Conservation (phyloP, 2,797 vertebrate genomes). For the Octomys mimax region DNA sequence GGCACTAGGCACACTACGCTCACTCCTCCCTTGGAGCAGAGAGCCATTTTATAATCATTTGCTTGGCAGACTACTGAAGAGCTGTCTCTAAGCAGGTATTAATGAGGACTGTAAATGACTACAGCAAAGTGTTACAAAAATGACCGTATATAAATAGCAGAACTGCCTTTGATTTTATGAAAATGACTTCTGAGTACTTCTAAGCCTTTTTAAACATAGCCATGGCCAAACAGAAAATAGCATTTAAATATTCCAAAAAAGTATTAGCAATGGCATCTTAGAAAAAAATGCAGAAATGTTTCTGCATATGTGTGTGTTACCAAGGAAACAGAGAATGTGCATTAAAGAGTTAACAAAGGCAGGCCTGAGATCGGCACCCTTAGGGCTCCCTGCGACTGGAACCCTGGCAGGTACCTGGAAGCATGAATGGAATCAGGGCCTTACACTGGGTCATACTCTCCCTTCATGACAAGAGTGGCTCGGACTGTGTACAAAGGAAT, state of each 20-base stretch:
- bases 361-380: neutral
- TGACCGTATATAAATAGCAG: neutral
- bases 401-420: neutral
- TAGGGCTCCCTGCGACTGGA: neutral
- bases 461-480: neutral
- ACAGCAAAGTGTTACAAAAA: conserved; percentile 30
- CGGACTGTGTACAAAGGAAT: neutral
- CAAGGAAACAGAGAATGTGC: neutral
- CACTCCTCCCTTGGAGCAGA: neutral
- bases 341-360: neutral
- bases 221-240: conserved; percentile 49
- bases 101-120: conserved; percentile 57
- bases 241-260: conserved; percentile 6
- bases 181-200: conserved; percentile 33
- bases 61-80: neutral
- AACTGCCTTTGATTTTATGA: conserved; percentile 44
- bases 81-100: neutral
- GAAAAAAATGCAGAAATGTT: neutral
- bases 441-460: neutral
- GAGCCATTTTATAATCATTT: neutral
- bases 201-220: neutral
- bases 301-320: neutral
- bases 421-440: neutral
- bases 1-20: neutral
- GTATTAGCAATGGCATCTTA: neutral